phyloP scores from a whole-genome alignment of 1,140 invertebrate genomes.

The Aphis craccivora region DNA sequence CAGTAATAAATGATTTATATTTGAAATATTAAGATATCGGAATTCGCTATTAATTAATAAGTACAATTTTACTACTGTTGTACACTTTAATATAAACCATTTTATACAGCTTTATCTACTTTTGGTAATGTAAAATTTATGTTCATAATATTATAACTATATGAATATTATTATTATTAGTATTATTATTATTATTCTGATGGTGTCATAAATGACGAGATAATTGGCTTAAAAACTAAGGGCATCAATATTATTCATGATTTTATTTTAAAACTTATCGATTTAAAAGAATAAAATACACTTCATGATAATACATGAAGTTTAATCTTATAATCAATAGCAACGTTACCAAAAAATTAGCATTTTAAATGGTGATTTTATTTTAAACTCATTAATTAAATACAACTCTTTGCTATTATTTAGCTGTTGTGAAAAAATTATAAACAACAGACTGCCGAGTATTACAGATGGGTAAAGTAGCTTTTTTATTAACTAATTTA shows the following conservation, averaged over 20 bases:
- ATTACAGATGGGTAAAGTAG: background rate
- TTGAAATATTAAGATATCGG: background rate
- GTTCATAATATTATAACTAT: too few relatives aligned
- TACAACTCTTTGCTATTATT: background rate
- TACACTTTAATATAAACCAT: background rate
- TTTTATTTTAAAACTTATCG: background rate
- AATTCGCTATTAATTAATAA: background rate
- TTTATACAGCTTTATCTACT: background rate
- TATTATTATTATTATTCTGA: too few relatives aligned
- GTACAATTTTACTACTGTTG: background rate
- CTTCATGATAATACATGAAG: background rate
- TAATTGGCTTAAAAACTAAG: background rate
- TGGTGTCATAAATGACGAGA: background rate
- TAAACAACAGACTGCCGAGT: background rate
- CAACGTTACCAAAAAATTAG: background rate
- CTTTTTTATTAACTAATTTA: background rate
- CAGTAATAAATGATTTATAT: background rate
- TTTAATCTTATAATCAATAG: background rate
- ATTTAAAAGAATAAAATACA: background rate
- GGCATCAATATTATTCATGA: too few relatives aligned
- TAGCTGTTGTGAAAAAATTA: background rate
- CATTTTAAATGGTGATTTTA: background rate
- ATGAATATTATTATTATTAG: too few relatives aligned
- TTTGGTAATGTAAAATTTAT: background rate
- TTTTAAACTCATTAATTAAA: background rate